These are phyloP conservation scores for Saguinus midas DNA, from an alignment of 2,113 vertebrate species.

Conservation along the genomic window DNA sequence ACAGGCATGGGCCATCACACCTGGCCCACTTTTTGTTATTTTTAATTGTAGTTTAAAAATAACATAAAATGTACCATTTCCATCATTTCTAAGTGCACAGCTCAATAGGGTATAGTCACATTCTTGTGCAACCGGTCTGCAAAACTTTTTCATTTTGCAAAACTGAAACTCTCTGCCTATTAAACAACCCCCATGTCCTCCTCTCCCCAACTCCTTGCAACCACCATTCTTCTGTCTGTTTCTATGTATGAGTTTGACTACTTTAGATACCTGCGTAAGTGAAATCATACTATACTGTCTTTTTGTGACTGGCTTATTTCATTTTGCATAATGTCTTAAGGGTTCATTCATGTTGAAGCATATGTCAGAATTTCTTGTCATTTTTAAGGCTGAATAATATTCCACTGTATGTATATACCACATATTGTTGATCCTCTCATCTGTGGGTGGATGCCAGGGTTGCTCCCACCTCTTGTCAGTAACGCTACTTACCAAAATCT, in stretches of 20 bases:
- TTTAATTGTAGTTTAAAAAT: neutral
- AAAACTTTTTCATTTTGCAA: neutral
- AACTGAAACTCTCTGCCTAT: neutral
- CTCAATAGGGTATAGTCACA: neutral
- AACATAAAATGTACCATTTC: neutral
- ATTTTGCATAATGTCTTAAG: neutral
- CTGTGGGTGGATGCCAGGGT: neutral
- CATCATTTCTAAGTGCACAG: neutral
- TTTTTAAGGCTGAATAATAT: neutral
- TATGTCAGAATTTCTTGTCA: neutral
- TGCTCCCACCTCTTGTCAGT: neutral
- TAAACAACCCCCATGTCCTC: neutral
- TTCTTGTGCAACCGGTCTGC: neutral
- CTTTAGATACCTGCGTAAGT: neutral
- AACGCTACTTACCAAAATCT: neutral
- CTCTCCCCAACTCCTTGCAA: neutral
- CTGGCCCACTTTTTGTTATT: neutral
- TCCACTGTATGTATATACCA: no score
- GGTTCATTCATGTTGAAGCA: neutral
- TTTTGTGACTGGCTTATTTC: neutral
- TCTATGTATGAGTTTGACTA: neutral
- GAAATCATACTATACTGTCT: neutral
- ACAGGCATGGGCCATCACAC: no score
- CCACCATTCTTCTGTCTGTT: neutral
- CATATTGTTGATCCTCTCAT: neutral